Evolutionary conservation across 2,113 vertebrate genomes (phyloP), one percentile per base, ranked within the genome.

Genomic region (Apteryx mantelli): DNA sequence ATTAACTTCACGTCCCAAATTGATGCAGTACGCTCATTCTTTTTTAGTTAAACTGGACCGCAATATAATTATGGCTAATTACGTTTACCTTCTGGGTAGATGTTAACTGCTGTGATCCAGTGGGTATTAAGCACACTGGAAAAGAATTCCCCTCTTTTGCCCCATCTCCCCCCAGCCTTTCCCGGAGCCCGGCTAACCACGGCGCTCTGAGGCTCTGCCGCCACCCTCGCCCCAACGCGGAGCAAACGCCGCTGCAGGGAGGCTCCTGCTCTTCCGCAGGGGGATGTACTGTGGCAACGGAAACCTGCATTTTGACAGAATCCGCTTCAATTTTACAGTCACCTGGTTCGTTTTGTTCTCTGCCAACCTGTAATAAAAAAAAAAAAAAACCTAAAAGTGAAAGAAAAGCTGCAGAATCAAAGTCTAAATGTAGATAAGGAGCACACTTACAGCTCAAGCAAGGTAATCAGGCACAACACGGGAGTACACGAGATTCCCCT

Each of bases 391-490:
- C 64, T 8, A 71, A 38, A 38, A 66, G 71, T 65, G 77, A 48
- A 86, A 80, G 86, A 64, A 84, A 86, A 91, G 28, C 78, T n/a
- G 78, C 94, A 89, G 73, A 90, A 89, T 96, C 92, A 24, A 9
- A 50, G 48, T 89, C 96, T 96, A 95, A 97, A 86, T 80, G 88
- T 52, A 97, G 91, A 30, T 46, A 40, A 44, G 36, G 60, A 82
- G 86, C 83, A 44, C 12, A 21, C 88, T 80, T 77, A 21, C 2
- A 32, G 80, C 88, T 96, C 76, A 63, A 77, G 81, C 88, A 46
- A 58, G 65, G 73, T 90, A 92, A 97, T 97, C 95, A 74, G 87
- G 94, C 97, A 95, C 84, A 92, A 83, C 93, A 91, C 94, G 25
- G 55, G 63, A 92, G 40, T 91, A 68, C 82, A 73, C 93, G 53